Percentiles rank a stretch among this genome's conserved stretches.
These are phyloP conservation scores for Siphamia tubifer DNA, from an alignment of 2,113 vertebrate genomes.

Conservation along the genomic window DNA sequence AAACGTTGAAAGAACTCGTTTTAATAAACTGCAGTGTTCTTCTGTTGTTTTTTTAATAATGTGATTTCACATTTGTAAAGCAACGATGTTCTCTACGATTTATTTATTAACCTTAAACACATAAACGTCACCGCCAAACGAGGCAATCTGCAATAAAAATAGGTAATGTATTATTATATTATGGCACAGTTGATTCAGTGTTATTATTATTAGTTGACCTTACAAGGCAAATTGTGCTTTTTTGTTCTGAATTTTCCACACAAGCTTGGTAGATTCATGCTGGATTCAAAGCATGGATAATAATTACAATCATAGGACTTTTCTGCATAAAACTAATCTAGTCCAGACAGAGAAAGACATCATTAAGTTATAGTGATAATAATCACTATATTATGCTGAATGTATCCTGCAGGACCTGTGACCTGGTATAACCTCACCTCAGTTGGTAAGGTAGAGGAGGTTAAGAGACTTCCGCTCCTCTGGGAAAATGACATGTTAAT, in stretches of 20 bases:
- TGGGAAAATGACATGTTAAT: conserved; percentile 65
- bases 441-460: conserved; percentile 26
- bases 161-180: background rate
- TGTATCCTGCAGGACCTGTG: conserved; percentile 25
- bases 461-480: conserved; percentile 48
- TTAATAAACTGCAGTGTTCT: background rate
- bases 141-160: too few species aligned
- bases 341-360: conserved; percentile 19
- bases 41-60: background rate
- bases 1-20: background rate
- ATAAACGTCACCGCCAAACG: too few species aligned
- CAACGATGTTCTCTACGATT: background rate
- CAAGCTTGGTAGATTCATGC: background rate
- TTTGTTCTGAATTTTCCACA: conserved; percentile 6
- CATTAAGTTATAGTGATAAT: conserved; percentile 30
- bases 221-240: background rate
- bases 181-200: background rate
- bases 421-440: conserved; percentile 58
- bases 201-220: background rate
- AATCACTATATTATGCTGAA: conserved; percentile 13
- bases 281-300: conserved; percentile 30
- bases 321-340: conserved; percentile 23
- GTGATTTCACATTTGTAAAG: background rate
- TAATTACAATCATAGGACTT: conserved; percentile 39
- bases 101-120: background rate